phyloP scores from a whole-genome alignment of 2,888 invertebrate genomes.

The Amiota communis region DNA sequence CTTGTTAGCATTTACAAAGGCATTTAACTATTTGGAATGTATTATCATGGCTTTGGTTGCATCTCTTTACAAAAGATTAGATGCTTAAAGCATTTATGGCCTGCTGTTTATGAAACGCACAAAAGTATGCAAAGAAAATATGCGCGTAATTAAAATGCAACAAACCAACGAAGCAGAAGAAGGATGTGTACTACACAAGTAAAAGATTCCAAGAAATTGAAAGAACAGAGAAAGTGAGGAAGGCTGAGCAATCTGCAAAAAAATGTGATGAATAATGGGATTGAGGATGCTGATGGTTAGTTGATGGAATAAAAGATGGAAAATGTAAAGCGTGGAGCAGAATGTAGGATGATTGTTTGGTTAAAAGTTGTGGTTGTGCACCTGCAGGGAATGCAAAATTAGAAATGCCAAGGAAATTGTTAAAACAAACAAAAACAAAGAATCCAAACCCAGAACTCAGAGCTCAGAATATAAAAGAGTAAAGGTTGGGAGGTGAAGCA shows the following conservation, averaged over 20 bases:
- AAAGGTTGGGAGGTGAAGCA: no score
- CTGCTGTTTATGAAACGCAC: neutral
- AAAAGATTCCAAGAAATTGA: neutral
- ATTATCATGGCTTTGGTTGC: neutral
- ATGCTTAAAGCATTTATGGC: neutral
- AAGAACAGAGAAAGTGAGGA: no score
- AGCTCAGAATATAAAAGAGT: neutral
- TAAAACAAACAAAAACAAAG: slow-evolving; percentile 24
- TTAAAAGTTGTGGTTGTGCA: slow-evolving; percentile 32
- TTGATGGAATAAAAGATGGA: no score
- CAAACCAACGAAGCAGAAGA: neutral
- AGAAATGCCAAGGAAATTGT: slow-evolving; percentile 44
- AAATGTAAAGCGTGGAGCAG: no score
- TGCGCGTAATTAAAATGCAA: neutral
- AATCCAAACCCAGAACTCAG: neutral
- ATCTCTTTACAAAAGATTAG: neutral
- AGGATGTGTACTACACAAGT: neutral
- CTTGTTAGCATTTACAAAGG: no score
- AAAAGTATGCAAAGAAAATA: slow-evolving; percentile 28
- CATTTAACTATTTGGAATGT: neutral
- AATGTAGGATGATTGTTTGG: slow-evolving; percentile 24
- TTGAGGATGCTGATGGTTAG: no score
- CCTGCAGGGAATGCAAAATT: slow-evolving; percentile 50
- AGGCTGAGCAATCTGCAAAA: no score
- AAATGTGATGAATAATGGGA: no score